A percentile compares a stretch with the other conserved stretches of the same genome.
Evolutionary conservation across 2,113 vertebrate species (phyloP).

Genomic region (Dipodomys ordii): DNA sequence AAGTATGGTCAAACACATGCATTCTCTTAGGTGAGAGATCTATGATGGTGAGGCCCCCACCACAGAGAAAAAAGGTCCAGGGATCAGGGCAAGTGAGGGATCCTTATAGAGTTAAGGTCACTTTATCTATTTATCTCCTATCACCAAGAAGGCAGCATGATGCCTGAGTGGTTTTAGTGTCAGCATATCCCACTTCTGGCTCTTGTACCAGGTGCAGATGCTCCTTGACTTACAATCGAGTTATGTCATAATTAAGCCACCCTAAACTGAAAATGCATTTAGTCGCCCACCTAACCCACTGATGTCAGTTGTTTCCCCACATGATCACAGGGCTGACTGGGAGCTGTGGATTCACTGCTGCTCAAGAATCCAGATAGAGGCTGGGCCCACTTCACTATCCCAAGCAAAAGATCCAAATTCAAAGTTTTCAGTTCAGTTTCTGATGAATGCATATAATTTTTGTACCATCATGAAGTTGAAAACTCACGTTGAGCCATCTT

Average conservation of each 20-base stretch:
- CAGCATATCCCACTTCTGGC: background rate
- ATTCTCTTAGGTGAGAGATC: background rate
- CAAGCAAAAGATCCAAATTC: background rate
- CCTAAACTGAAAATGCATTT: background rate
- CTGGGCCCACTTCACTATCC: background rate
- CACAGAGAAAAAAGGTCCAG: background rate
- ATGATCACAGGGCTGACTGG: background rate
- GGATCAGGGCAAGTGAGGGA: background rate
- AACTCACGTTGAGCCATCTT: background rate
- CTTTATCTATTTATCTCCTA: background rate
- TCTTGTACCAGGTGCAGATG: background rate
- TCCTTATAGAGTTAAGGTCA: background rate
- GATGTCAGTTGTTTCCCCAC: background rate
- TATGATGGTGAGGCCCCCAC: background rate
- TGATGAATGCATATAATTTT: background rate
- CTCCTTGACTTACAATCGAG: background rate
- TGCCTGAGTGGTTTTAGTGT: background rate
- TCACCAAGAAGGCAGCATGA: background rate
- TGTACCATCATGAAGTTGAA: background rate
- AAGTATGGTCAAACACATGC: background rate
- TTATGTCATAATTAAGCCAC: background rate
- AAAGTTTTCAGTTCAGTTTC: background rate
- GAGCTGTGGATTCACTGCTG: too few species aligned
- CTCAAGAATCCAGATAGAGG: background rate
- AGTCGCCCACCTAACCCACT: too few species aligned